phyloP scores from a whole-genome alignment of 35 echinoderm and acorn worm genomes.

The Hemicentrotus pulcherrimus region DNA sequence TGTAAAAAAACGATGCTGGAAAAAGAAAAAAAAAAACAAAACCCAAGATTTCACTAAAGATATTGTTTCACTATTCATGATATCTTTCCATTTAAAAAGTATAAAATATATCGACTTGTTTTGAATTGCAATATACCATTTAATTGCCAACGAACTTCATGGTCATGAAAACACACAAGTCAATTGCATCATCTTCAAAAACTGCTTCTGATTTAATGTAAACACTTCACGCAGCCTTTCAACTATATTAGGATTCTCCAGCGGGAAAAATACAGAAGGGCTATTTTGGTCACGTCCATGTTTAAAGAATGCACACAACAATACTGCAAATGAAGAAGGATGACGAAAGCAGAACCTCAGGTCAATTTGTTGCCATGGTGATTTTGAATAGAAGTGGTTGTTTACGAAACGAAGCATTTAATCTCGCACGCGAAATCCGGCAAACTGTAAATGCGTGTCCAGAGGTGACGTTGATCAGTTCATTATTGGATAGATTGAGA shows the following conservation, averaged over 20 bases:
- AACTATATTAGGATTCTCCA: background rate
- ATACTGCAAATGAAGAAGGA: background rate
- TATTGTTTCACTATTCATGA: background rate
- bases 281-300: conserved; percentile 9
- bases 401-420: background rate
- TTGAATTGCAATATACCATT: background rate
- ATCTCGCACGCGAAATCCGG: background rate
- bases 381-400: conserved; percentile 7
- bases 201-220: background rate
- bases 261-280: background rate
- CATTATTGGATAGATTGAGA: background rate
- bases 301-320: background rate
- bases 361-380: conserved; percentile 25
- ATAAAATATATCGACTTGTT: background rate
- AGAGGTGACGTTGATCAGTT: background rate
- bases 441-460: background rate
- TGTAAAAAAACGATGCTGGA: too few relatives aligned
- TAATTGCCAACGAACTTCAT: background rate
- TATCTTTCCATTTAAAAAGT: background rate
- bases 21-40: too few relatives aligned
- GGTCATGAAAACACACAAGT: background rate
- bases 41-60: too few relatives aligned
- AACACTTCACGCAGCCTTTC: background rate
- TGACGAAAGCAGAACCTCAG: conserved; percentile 16
- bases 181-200: background rate